Conservation (phyloP, 2,888 invertebrate genomes). For the Neocrepidodera transversa region DNA sequence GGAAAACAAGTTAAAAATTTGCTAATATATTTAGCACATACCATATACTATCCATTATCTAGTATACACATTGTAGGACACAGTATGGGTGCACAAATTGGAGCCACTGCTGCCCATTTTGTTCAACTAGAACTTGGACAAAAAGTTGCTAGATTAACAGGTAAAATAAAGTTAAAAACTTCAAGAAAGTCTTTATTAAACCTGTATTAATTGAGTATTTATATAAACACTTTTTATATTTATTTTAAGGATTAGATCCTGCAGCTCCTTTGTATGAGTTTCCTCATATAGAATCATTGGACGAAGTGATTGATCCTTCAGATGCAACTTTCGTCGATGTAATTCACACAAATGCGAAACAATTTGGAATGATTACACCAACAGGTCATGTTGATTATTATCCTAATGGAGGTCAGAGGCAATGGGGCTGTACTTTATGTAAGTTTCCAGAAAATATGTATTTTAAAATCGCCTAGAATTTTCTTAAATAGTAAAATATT, state of each 20-base stretch:
- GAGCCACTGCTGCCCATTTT: conserved; percentile 59
- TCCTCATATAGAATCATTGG: conserved; percentile 49
- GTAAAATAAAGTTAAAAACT: conserved; percentile 38
- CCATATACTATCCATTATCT: conserved; percentile 39
- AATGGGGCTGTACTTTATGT: conserved; percentile 64
- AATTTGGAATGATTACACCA: conserved; percentile 58
- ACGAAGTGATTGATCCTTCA: conserved; percentile 59
- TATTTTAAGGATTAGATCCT: conserved; percentile 63
- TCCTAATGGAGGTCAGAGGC: conserved; percentile 66
- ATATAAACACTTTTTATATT: neutral
- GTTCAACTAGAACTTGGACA: conserved; percentile 48
- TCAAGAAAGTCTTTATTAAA: neutral
- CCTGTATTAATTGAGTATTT: neutral
- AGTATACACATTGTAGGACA: conserved; percentile 63
- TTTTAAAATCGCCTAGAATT: conserved; percentile 1
- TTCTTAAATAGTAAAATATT: no score
- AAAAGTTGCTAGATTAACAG: conserved; percentile 59
- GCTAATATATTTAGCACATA: conserved; percentile 43
- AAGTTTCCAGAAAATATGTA: conserved; percentile 22
- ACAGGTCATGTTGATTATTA: conserved; percentile 67
- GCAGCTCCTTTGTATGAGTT: conserved; percentile 63
- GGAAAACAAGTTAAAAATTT: conserved; percentile 59
- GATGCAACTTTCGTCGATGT: conserved; percentile 65
- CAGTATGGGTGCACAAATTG: conserved; percentile 64
- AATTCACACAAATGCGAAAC: conserved; percentile 64